Conservation (phyloP, 2,113 vertebrate genomes). For the Corythornis cristatus region DNA sequence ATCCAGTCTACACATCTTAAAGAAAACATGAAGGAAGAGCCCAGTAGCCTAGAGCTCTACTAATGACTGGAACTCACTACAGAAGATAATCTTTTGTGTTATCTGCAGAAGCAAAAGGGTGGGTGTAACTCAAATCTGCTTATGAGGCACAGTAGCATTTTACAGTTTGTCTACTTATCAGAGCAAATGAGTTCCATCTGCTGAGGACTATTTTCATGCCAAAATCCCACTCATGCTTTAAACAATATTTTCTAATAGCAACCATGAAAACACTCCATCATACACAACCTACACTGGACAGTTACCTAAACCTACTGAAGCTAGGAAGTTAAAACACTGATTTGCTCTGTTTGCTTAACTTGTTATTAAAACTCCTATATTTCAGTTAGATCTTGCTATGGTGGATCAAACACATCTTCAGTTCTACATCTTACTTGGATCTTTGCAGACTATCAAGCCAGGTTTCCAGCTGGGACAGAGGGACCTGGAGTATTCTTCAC, state of each 20-base stretch:
- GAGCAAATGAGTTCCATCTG: slow-evolving; percentile 29
- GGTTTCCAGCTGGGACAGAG: not conserved
- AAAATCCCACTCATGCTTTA: not conserved
- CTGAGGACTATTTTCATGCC: not conserved
- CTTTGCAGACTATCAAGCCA: not conserved
- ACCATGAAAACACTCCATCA: not conserved
- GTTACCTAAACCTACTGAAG: not conserved
- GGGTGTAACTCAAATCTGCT: slow-evolving; percentile 14
- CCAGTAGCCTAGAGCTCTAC: not conserved
- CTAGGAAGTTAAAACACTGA: not conserved
- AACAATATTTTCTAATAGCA: slow-evolving; percentile 27
- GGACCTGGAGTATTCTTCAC: not conserved
- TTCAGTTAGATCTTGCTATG: not conserved
- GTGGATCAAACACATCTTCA: not conserved
- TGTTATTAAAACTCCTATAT: not conserved
- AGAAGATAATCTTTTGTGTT: not conserved
- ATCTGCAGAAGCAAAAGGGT: slow-evolving; percentile 15
- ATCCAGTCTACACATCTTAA: not conserved
- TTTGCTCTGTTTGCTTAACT: not conserved
- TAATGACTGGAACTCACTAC: not conserved
- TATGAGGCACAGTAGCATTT: slow-evolving; percentile 23
- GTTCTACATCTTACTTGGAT: not conserved
- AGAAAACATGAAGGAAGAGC: not conserved
- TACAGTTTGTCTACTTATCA: slow-evolving; percentile 35
- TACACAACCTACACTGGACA: not conserved